A percentile compares a stretch with the other conserved stretches of the same genome.
Evolutionary conservation across 2,797 vertebrate genomes (phyloP).

Genomic region (Notoglanidium macrostoma): DNA sequence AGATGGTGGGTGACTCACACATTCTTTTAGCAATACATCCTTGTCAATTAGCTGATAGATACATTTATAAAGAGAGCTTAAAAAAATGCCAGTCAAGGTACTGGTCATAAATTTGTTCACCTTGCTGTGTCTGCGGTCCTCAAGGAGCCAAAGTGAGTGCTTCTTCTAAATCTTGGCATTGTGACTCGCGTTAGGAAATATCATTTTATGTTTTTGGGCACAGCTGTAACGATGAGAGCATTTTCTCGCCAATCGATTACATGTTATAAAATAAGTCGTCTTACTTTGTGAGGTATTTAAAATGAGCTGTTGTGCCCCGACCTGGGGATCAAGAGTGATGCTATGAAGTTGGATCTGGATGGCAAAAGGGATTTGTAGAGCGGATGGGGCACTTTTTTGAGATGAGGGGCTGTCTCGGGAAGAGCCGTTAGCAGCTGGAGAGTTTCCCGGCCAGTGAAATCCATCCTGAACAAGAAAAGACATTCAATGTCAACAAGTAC

Average conservation of each 20-base stretch:
- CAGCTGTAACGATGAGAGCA: not conserved
- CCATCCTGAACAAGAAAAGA: conserved; percentile 12
- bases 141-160: not conserved
- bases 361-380: conserved; percentile 60
- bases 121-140: not conserved
- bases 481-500: conserved; percentile 16
- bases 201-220: not conserved
- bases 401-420: conserved; percentile 62
- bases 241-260: conserved; percentile 44
- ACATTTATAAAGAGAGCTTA: conserved; percentile 8
- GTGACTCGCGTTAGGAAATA: conserved; percentile 8
- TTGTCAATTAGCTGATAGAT: conserved; percentile 28
- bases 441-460: conserved; percentile 8
- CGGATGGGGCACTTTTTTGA: conserved; percentile 58
- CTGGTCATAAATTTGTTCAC: not conserved
- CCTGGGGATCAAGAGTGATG: conserved; percentile 51
- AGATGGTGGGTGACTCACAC: conserved; percentile 76
- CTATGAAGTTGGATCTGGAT: conserved; percentile 58
- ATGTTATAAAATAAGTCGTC: not conserved
- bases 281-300: conserved; percentile 36
- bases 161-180: not conserved
- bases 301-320: conserved; percentile 57
- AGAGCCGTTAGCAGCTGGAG: conserved; percentile 37
- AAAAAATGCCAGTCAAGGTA: not conserved
- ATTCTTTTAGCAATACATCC: conserved; percentile 41